Evolutionary conservation across 2,113 vertebrate species (phyloP).

Genomic region (Eolophus roseicapilla): DNA sequence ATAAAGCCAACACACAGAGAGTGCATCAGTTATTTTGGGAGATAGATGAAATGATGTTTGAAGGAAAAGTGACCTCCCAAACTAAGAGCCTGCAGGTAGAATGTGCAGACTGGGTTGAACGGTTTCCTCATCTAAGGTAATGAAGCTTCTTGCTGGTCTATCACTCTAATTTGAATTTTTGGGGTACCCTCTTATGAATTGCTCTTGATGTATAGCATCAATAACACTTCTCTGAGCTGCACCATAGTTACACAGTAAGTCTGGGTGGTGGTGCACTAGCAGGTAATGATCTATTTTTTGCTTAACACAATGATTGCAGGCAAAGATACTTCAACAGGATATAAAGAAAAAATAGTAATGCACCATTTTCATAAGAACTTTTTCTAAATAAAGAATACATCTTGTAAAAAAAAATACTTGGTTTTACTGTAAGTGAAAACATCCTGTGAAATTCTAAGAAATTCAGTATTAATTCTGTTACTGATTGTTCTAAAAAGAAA

Average conservation of each 20-base stretch:
- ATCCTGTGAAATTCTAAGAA: neutral
- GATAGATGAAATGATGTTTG: slow-evolving; percentile 86
- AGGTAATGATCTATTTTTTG: neutral
- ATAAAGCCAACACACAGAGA: slow-evolving; percentile 77
- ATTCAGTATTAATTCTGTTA: neutral
- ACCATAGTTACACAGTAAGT: neutral
- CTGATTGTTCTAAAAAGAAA: neutral
- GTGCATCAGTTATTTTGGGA: slow-evolving; percentile 82
- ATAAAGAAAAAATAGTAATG: neutral
- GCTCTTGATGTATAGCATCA: neutral
- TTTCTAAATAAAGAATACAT: neutral
- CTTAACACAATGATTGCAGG: neutral
- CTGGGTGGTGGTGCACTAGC: neutral
- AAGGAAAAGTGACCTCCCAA: slow-evolving; percentile 76
- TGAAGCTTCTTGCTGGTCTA: neutral
- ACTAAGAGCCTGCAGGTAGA: slow-evolving; percentile 76
- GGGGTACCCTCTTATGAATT: neutral
- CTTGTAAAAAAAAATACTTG: neutral
- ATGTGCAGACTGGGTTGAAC: slow-evolving; percentile 80
- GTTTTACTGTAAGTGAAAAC: neutral
- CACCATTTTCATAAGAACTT: neutral
- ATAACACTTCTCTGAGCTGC: neutral
- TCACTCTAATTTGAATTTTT: neutral
- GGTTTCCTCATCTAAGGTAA: slow-evolving; percentile 83
- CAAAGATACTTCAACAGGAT: neutral